A percentile compares a stretch with the other conserved stretches of the same genome.
Conservation (phyloP, 2,797 vertebrate genomes). For the Chromobotia macracanthus region DNA sequence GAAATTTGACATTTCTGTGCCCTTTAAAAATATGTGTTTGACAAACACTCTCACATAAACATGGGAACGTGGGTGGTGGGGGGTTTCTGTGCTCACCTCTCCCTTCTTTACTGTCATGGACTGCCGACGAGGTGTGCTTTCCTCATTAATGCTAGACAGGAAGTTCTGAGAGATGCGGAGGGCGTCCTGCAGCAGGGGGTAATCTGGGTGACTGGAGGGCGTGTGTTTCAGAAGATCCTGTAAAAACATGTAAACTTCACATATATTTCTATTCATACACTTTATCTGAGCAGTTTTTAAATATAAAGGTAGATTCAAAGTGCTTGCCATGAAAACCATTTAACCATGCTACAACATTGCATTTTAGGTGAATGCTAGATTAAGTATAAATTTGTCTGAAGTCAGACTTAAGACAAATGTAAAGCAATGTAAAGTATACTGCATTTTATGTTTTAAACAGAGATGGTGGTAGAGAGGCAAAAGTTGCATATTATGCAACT, state of each 20-base stretch:
- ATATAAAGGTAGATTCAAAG: too few species aligned
- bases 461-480: too few species aligned
- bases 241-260: constrained; percentile 25
- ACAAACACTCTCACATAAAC: constrained; percentile 24
- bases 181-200: constrained; percentile 91
- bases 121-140: constrained; percentile 92
- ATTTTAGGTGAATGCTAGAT: too few species aligned
- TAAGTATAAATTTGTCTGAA: too few species aligned
- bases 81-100: constrained; percentile 81
- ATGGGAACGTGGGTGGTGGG: neutral
- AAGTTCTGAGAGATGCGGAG: constrained; percentile 98
- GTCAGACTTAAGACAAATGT: too few species aligned
- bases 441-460: too few species aligned
- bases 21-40: constrained; percentile 37
- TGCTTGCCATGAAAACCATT: too few species aligned
- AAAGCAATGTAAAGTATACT: too few species aligned
- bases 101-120: constrained; percentile 96
- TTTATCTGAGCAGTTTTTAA: too few species aligned
- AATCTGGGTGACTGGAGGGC: constrained; percentile 88
- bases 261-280: too few species aligned
- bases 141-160: constrained; percentile 97
- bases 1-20: constrained; percentile 39
- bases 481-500: neutral
- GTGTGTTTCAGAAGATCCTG: constrained; percentile 98
- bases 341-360: too few species aligned